A percentile compares a stretch with the other conserved stretches of the same genome.
phyloP scores from a whole-genome alignment of 2,113 vertebrate species.

The Cacatua alba region DNA sequence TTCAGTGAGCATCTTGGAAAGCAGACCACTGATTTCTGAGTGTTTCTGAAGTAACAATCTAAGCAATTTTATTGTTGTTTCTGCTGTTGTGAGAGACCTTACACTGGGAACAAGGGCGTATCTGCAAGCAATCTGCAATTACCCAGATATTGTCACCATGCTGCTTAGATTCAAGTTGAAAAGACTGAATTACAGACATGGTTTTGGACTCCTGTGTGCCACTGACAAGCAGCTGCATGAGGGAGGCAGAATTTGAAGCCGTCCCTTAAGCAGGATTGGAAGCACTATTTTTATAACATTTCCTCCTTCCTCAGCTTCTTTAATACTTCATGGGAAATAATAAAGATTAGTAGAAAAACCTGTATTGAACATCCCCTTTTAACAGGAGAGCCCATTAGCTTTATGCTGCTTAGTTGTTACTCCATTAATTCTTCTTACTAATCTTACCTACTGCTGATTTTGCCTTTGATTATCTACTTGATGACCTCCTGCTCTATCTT shows the following conservation, averaged over 20 bases:
- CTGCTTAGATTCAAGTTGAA: not conserved
- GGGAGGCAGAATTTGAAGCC: not conserved
- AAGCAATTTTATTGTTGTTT: not conserved
- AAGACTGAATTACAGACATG: not conserved
- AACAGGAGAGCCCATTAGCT: not conserved
- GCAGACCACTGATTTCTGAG: not conserved
- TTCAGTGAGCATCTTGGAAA: not conserved
- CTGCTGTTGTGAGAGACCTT: not conserved
- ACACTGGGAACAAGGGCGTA: not conserved
- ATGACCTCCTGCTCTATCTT: not conserved
- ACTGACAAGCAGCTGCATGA: not conserved
- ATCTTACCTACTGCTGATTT: not conserved
- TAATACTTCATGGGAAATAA: not conserved
- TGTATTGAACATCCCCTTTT: not conserved
- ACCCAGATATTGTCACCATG: not conserved
- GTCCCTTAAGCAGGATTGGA: not conserved
- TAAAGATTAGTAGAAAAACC: not conserved
- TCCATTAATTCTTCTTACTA: not conserved
- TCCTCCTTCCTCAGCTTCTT: not conserved
- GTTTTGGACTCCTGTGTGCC: not conserved
- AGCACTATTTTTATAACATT: not conserved
- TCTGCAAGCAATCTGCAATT: conserved; percentile 11
- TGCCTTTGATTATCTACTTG: not conserved
- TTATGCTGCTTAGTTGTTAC: not conserved
- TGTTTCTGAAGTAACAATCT: not conserved